Evolutionary conservation across 2,888 invertebrate species (phyloP), one percentile per base, ranked within the genome.

Genomic region (Rotaria magnacalcarata): DNA sequence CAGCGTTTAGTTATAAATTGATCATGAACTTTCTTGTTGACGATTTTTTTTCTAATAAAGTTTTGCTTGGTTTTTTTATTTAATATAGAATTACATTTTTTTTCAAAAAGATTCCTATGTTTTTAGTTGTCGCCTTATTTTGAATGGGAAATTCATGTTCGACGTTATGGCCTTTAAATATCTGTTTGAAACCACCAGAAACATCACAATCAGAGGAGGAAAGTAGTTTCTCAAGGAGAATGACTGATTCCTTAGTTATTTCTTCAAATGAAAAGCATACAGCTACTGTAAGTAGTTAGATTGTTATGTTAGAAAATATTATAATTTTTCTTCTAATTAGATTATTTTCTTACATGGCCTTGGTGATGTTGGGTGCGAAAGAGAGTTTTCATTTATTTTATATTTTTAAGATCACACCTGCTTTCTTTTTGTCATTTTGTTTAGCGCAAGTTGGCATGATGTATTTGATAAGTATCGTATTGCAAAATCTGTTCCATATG

Each of bases 331-430:
- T 27, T 84, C 11, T 84, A 27, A 47, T 16, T 58, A 85, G 85
- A 47, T 87, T 47, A 87, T 87, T 34, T 87, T 87, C 54, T 80
- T 87, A 60, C 87, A 87, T 50, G 87, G 87, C 41, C 75, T 87
- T 2, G 87, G 87, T 47, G 87, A 87, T 85, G 50, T 84, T 43
- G 87, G 87, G n/a, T 54, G 52, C 34, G 6, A 54, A 7, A 54
- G 21, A 5, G 3, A 21, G 21, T 54, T 54, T 54, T 54, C 4
- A 16, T 54, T 54, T 54, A 19, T 54, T 54, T 19, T 54, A 52
- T 52, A 52, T 52, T 6, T 16, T 16, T 52, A 3, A 52, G 0
- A 54, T 1, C 4, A 54, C 5, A 54, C 34, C 34, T 34, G 34
- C 34, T 34, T 34, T 34, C 34, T 34, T 54, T 6, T 54, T 54